Conservation (phyloP, 2,113 vertebrate species). For the Girardinichthys multiradiatus region DNA sequence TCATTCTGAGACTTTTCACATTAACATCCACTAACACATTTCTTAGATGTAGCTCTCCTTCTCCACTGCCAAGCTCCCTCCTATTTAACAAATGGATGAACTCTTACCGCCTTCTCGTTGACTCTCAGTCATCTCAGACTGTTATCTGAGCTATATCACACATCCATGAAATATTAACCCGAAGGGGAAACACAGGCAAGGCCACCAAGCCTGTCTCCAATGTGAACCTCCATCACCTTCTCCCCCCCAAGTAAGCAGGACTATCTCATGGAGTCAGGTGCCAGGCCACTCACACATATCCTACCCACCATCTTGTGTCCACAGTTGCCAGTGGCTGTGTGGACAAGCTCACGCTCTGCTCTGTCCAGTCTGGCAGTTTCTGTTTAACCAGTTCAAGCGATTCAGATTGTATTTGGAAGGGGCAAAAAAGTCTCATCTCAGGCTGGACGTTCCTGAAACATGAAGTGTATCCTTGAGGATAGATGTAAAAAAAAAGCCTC, state of each 20-base stretch:
- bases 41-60: constrained; percentile 43
- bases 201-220: constrained; percentile 47
- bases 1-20: constrained; percentile 49
- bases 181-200: constrained; percentile 51
- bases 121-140: constrained; percentile 61
- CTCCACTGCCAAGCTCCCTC: constrained; percentile 21
- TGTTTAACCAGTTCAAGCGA: constrained; percentile 72
- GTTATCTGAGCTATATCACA: constrained; percentile 62
- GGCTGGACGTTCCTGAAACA: constrained; percentile 56
- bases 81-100: constrained; percentile 63
- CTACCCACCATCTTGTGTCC: constrained; percentile 72
- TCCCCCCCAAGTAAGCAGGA: constrained; percentile 37
- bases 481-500: constrained; percentile 44
- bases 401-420: constrained; percentile 67
- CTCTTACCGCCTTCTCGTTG: constrained; percentile 38
- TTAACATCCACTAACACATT: constrained; percentile 62
- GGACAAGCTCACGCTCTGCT: constrained; percentile 62
- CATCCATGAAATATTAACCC: constrained; percentile 69
- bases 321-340: constrained; percentile 59
- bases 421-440: constrained; percentile 57
- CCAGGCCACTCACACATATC: constrained; percentile 67
- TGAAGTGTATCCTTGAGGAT: constrained; percentile 59
- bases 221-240: constrained; percentile 2
- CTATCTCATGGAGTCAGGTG: constrained; percentile 68
- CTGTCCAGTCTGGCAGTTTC: constrained; percentile 64